Evolutionary conservation across 2,888 invertebrate species (phyloP).

Genomic region (Mechanitis messenoides): DNA sequence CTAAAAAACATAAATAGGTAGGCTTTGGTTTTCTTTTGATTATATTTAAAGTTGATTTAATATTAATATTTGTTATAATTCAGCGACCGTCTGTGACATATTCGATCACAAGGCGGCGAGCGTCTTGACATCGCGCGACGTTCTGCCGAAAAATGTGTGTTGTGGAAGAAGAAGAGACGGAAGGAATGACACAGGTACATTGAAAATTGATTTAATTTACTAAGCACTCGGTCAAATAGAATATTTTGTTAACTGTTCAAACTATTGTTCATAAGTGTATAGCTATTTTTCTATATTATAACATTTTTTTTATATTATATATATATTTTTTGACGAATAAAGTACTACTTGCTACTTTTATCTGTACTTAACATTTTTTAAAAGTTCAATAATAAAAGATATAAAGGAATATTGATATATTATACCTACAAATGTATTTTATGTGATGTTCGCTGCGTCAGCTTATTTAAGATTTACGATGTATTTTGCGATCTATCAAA

Average conservation of each 20-base stretch:
- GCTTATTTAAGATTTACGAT: slow-evolving; percentile 6
- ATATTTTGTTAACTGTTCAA: no score
- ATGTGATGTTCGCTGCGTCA: not conserved
- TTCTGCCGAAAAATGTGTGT: slow-evolving; percentile 6
- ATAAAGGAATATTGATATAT: not conserved
- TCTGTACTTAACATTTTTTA: no score
- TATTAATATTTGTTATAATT: slow-evolving; percentile 6
- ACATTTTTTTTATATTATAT: no score
- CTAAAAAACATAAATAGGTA: slow-evolving; percentile 49
- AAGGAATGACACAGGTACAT: slow-evolving; percentile 16
- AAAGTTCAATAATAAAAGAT: slow-evolving; percentile 1
- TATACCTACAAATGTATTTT: not conserved
- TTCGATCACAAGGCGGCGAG: slow-evolving; percentile 5
- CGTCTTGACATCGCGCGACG: slow-evolving; percentile 9
- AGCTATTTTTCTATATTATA: no score
- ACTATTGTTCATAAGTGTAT: no score
- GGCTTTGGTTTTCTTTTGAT: slow-evolving; percentile 22
- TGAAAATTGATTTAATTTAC: no score
- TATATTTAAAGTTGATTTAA: slow-evolving; percentile 3
- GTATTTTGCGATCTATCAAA: slow-evolving; percentile 3
- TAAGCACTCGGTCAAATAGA: no score
- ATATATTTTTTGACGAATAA: no score
- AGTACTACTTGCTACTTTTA: no score
- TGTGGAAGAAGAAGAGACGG: slow-evolving; percentile 20
- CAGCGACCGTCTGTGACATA: slow-evolving; percentile 10